Conservation (phyloP, 2,113 vertebrate species). For the Peromyscus californicus region DNA sequence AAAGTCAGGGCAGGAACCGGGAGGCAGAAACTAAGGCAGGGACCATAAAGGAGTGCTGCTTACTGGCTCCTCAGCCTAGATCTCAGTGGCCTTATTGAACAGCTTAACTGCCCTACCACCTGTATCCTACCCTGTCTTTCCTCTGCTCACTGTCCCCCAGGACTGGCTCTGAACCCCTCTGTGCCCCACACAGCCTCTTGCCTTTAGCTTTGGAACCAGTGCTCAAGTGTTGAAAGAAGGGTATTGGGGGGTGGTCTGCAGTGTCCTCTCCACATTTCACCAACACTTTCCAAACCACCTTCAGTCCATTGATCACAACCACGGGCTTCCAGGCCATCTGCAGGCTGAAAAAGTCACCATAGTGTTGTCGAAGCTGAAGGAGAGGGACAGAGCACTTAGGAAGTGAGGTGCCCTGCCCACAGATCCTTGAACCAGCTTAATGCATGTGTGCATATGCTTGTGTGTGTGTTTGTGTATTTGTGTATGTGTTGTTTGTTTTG, state of each 20-base stretch:
- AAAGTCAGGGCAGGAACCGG: no score
- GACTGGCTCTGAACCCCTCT: no score
- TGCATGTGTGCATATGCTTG: not conserved
- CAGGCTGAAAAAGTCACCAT: no score
- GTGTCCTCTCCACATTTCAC: conserved; percentile 82
- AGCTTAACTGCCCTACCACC: not conserved
- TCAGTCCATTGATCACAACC: no score
- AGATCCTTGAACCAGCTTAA: no score
- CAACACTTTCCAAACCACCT: conserved; percentile 39
- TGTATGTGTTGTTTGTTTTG: no score
- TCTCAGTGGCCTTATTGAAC: not conserved
- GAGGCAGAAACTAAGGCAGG: no score
- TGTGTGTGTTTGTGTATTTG: not conserved
- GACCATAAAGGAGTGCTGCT: no score
- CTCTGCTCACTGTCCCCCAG: not conserved
- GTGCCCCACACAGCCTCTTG: not conserved
- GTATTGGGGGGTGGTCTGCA: conserved; percentile 74
- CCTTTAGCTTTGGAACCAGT: conserved; percentile 50
- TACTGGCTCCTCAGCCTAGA: not conserved
- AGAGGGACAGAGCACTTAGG: no score
- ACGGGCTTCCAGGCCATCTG: no score
- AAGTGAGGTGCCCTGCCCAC: not conserved
- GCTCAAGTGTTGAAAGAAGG: not conserved
- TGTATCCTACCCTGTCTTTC: no score
- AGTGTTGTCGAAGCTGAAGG: no score